Conservation (phyloP, 2,888 invertebrate species). For the Eristalis arbustorum region DNA sequence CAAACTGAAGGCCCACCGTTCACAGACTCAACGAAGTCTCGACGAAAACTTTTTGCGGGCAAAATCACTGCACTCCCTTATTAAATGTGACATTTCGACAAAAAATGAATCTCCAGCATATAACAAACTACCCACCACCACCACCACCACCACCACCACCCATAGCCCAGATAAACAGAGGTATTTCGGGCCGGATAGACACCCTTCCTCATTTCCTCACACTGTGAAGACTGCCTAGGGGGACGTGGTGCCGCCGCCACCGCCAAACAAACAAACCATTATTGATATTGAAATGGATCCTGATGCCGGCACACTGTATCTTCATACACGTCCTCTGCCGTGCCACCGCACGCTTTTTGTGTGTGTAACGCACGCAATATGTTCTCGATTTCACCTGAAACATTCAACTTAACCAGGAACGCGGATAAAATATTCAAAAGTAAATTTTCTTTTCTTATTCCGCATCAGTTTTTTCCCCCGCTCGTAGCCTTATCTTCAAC, state of each 20-base stretch:
- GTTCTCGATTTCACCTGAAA: constrained; percentile 52
- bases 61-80: too few species aligned
- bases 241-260: neutral
- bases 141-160: too few species aligned
- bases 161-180: too few species aligned
- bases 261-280: constrained; percentile 39
- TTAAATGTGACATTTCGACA: too few species aligned
- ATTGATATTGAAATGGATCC: constrained; percentile 61
- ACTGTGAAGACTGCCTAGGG: too few species aligned
- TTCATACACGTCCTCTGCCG: neutral
- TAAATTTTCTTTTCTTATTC: constrained; percentile 36
- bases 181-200: too few species aligned
- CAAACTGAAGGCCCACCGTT: too few species aligned
- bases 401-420: neutral
- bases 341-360: constrained; percentile 32
- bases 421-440: constrained; percentile 63
- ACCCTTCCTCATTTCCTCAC: too few species aligned
- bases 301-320: constrained; percentile 15
- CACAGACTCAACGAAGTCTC: too few species aligned
- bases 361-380: constrained; percentile 51
- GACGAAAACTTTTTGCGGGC: too few species aligned
- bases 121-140: too few species aligned
- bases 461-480: constrained; percentile 34
- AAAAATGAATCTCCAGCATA: too few species aligned
- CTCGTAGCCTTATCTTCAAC: neutral